Conservation (phyloP, 2,888 invertebrate genomes). For the Ectemnius lituratus region DNA sequence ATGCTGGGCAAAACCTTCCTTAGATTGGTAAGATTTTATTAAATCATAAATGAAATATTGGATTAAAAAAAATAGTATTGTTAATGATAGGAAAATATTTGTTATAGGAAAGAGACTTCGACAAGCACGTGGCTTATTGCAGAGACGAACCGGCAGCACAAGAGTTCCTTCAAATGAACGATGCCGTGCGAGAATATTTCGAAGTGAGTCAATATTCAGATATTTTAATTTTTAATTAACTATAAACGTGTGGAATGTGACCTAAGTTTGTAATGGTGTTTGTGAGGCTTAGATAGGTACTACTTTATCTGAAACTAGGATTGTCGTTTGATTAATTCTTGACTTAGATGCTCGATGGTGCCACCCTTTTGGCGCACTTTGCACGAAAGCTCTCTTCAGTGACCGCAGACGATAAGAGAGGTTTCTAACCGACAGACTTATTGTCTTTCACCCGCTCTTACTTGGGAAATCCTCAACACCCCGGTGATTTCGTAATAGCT, state of each 20-base stretch:
- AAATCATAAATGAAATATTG: background rate
- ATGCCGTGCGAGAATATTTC: slow-evolving; percentile 87
- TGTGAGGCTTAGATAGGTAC: too few species aligned
- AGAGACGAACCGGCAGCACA: slow-evolving; percentile 91
- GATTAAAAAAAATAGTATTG: background rate
- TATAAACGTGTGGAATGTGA: background rate
- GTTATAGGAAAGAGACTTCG: slow-evolving; percentile 91
- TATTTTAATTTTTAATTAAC: background rate
- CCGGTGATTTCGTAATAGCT: too few species aligned
- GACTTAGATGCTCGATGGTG: background rate
- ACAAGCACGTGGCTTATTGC: slow-evolving; percentile 94
- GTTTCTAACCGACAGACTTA: slow-evolving; percentile 13
- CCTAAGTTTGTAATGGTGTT: too few species aligned
- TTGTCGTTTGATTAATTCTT: too few species aligned
- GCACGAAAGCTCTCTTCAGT: background rate
- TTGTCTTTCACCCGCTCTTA: slow-evolving; percentile 10
- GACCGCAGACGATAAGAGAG: slow-evolving; percentile 34
- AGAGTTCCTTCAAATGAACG: slow-evolving; percentile 86
- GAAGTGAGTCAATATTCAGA: slow-evolving; percentile 81
- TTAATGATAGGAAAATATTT: background rate
- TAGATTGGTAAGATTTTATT: slow-evolving; percentile 81
- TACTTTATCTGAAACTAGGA: too few species aligned
- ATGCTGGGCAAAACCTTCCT: slow-evolving; percentile 94
- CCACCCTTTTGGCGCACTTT: background rate
- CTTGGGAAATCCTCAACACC: too few species aligned